Percentiles rank a stretch among this genome's conserved stretches.
Conservation (phyloP, 2,888 invertebrate species). For the Orthosia incerta region DNA sequence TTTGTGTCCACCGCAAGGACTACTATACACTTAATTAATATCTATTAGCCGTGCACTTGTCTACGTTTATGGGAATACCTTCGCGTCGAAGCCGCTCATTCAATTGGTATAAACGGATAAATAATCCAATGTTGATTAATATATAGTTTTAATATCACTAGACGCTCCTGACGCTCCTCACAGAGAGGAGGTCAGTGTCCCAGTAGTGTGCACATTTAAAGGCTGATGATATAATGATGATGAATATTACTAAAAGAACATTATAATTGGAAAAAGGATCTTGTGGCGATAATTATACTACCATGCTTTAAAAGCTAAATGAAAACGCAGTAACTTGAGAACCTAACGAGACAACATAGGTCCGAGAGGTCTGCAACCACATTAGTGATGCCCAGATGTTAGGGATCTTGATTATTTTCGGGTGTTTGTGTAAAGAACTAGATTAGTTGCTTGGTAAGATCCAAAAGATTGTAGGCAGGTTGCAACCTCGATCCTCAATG, state of each 20-base stretch:
- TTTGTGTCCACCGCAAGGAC: conserved; percentile 62
- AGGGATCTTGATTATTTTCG: conserved; percentile 45
- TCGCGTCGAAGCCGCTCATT: conserved; percentile 21
- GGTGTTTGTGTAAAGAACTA: conserved; percentile 57
- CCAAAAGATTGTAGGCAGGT: conserved; percentile 75
- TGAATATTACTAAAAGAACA: background rate
- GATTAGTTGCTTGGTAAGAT: conserved; percentile 67
- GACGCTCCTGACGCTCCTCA: no score
- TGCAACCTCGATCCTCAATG: conserved; percentile 75
- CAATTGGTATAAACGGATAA: conserved; percentile 23
- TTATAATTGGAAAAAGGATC: conserved; percentile 10
- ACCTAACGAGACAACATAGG: background rate
- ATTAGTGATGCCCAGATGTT: background rate
- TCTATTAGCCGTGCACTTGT: conserved; percentile 27
- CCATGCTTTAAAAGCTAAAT: conserved; percentile 1
- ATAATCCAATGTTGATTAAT: background rate
- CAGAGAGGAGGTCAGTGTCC: no score
- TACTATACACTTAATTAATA: conserved; percentile 63
- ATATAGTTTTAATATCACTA: background rate
- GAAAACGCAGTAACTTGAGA: conserved; percentile 12
- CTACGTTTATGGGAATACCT: conserved; percentile 33
- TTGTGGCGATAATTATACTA: background rate
- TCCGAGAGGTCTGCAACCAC: background rate
- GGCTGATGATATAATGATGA: no score
- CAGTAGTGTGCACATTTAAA: no score